phyloP scores from a whole-genome alignment of 2,888 invertebrate genomes.

The Alcis repandata region DNA sequence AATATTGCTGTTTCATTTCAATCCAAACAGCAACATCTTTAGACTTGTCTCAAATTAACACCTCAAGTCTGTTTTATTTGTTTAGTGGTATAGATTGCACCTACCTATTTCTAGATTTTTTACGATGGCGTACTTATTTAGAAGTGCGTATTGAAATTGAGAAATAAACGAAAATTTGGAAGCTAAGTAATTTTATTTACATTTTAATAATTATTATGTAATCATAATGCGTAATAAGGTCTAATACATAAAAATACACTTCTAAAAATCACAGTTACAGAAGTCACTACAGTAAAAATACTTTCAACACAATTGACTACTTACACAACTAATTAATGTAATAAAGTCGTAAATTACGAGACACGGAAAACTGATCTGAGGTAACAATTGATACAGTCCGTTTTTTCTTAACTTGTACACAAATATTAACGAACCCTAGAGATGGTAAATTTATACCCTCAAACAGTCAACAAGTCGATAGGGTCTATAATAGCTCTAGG shows the following conservation, averaged over 20 bases:
- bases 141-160: background rate
- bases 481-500: too few relatives aligned
- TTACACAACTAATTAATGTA: constrained; percentile 26
- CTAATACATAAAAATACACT: constrained; percentile 23
- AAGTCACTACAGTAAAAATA: constrained; percentile 28
- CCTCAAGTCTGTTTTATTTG: background rate
- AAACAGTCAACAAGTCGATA: too few relatives aligned
- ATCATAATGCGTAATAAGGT: constrained; percentile 15
- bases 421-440: background rate
- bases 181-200: constrained; percentile 36
- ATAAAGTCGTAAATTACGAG: constrained; percentile 8
- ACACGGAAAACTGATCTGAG: background rate
- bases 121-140: background rate
- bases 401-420: background rate
- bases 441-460: too few relatives aligned
- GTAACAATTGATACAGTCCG: background rate
- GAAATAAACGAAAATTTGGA: constrained; percentile 20
- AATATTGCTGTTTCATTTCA: too few relatives aligned
- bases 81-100: background rate
- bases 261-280: constrained; percentile 36
- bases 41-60: background rate
- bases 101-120: background rate
- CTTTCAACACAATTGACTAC: constrained; percentile 34
- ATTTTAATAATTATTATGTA: constrained; percentile 18
- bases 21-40: too few relatives aligned